Evolutionary conservation across 2,888 invertebrate species (phyloP), one percentile per base, ranked within the genome.

Genomic region (Apodemia hepburni): DNA sequence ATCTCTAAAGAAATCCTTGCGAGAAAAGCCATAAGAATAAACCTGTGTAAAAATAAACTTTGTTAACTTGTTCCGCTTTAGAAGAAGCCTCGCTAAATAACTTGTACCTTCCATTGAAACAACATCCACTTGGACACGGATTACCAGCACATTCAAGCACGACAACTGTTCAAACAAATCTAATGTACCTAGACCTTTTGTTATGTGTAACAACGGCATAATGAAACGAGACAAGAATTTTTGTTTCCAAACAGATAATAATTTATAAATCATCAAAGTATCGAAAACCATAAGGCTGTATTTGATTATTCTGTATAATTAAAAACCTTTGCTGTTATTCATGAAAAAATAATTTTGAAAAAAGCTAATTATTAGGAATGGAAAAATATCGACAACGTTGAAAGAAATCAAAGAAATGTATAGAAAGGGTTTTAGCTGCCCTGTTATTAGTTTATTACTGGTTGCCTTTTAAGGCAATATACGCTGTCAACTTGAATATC

Each of bases 151-250:
- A 82, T 80, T 79, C 79, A 58, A 61, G 76, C 68, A 72, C 75
- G 77, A 80, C 90, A 89, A 70, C 87, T 89, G 89, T 80, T 79
- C 77, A 86, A 88, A 89, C 84, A 88, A 89, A 89, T 89, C 89
- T 81, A 83, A 73, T 65, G 66, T 65, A 38, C 38, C 38, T 38
- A 66, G 68, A 69, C 71, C 73, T 70, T 72, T 76, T 75, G 76
- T 77, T 68, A 65, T 63, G 66, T 70, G 71, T 71, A 65, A 66
- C 38, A 17, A 67, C 64, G 65, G 68, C 71, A 70, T 68, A 69
- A 68, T 65, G 61, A 66, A 68, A 68, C 63, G 59, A 64, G 49
- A 68, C 64, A 65, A 69, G 69, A 74, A 68, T 69, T 68, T n/a
- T 22, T 51, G 18, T 51, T 18, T 51, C 11, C 17, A 51, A 51